A percentile compares a stretch with the other conserved stretches of the same genome.
phyloP scores from a whole-genome alignment of 1,140 invertebrate genomes.

The Orchestia grillus region DNA sequence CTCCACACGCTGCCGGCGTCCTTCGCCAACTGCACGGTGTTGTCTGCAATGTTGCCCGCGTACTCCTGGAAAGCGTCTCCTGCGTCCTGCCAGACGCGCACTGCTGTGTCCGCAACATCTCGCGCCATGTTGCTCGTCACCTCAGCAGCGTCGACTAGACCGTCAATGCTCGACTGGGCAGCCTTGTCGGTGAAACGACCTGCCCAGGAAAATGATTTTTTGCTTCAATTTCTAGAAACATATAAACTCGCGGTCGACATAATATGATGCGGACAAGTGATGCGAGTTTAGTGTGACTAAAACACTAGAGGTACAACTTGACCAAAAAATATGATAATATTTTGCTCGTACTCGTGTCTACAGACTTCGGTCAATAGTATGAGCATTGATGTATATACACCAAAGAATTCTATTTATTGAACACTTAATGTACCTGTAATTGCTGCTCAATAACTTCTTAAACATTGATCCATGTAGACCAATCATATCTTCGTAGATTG shows the following conservation, averaged over 20 bases:
- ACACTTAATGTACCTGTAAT: background rate
- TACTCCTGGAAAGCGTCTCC: constrained; percentile 24
- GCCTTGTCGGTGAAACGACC: constrained; percentile 27
- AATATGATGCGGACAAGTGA: background rate
- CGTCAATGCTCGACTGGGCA: constrained; percentile 31
- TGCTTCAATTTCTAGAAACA: background rate
- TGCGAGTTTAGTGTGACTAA: background rate
- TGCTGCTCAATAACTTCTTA: background rate
- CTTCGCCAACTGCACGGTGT: background rate
- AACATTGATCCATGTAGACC: too few relatives aligned
- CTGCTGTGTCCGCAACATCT: background rate
- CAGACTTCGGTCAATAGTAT: background rate
- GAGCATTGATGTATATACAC: background rate
- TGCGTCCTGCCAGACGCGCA: constrained; percentile 18
- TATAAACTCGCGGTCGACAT: background rate
- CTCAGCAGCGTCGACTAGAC: constrained; percentile 1
- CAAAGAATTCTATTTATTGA: background rate
- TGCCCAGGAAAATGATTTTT: background rate
- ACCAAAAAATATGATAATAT: background rate
- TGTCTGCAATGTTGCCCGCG: constrained; percentile 36
- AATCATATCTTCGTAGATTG: too few relatives aligned
- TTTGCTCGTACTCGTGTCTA: background rate
- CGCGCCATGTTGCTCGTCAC: background rate
- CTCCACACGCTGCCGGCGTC: constrained; percentile 37
- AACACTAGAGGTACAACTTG: background rate